Evolutionary conservation across 2,888 invertebrate species (phyloP).

Genomic region (Drosophila paramelanica): DNA sequence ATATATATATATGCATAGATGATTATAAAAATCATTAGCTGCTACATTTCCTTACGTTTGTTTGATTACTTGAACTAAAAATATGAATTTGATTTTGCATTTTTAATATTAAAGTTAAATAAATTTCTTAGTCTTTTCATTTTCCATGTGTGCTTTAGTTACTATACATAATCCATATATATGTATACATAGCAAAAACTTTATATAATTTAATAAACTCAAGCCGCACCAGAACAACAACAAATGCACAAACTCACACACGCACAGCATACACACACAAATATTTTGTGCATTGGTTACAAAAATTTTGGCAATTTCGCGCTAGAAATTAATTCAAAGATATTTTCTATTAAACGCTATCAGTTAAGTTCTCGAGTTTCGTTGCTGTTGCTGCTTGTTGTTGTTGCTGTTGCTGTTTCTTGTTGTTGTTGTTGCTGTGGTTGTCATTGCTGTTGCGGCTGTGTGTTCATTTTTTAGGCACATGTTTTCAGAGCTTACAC

Average conservation of each 20-base stretch:
- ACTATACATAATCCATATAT: constrained; percentile 71
- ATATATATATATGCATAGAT: constrained; percentile 34
- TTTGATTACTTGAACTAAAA: constrained; percentile 61
- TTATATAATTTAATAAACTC: constrained; percentile 68
- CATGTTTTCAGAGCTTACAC: constrained; percentile 80
- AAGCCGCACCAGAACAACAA: constrained; percentile 40
- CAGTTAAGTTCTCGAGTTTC: constrained; percentile 55
- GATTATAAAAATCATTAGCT: constrained; percentile 52
- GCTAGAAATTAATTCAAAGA: constrained; percentile 11
- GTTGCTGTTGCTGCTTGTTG: constrained; percentile 15
- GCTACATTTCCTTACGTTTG: constrained; percentile 31
- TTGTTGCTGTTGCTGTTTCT: constrained; percentile 18
- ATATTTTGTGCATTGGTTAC: constrained; percentile 5
- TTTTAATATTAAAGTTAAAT: constrained; percentile 68
- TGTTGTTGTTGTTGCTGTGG: constrained; percentile 17
- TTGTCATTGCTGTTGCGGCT: constrained; percentile 44
- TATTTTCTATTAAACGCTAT: constrained; percentile 27
- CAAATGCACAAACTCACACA: constrained; percentile 28
- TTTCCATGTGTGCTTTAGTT: constrained; percentile 80
- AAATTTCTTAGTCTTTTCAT: constrained; percentile 81
- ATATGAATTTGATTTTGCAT: constrained; percentile 62
- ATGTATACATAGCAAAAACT: constrained; percentile 75
- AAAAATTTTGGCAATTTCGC: constrained; percentile 65
- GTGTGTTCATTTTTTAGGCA: constrained; percentile 72
- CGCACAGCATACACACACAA: constrained; percentile 17